phyloP scores from a whole-genome alignment of 2,888 invertebrate species.

The Orthosia cruda region DNA sequence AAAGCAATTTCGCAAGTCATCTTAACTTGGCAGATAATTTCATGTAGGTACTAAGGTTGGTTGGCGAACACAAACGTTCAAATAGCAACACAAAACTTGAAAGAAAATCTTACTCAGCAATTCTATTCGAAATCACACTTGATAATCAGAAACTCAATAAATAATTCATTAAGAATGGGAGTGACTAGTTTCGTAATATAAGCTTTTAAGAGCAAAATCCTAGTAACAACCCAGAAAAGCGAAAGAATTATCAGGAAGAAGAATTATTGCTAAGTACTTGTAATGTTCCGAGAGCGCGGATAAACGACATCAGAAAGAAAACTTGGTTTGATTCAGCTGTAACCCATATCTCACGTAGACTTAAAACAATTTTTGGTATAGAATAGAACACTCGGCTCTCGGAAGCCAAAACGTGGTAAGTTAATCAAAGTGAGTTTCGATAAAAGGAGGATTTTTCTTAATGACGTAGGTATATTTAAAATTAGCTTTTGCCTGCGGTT shows the following conservation, averaged over 20 bases:
- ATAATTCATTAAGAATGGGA: not conserved
- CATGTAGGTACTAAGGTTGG: not conserved
- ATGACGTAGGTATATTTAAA: no score
- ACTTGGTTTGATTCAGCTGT: constrained; percentile 40
- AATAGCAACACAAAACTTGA: not conserved
- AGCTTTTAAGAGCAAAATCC: constrained; percentile 8
- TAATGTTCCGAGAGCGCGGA: constrained; percentile 44
- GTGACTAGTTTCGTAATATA: constrained; percentile 4
- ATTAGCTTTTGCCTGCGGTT: no score
- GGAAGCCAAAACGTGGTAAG: no score
- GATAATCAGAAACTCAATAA: not conserved
- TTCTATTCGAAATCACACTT: not conserved
- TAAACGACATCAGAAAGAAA: constrained; percentile 58
- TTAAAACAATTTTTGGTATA: constrained; percentile 33
- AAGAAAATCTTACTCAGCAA: constrained; percentile 1
- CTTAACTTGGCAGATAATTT: not conserved
- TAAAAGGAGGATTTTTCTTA: no score
- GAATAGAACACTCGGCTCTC: not conserved
- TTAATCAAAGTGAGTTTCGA: no score
- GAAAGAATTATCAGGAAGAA: constrained; percentile 36
- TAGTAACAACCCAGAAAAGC: constrained; percentile 29
- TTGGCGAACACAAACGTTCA: constrained; percentile 17
- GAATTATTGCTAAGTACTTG: constrained; percentile 49
- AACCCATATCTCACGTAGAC: constrained; percentile 8
- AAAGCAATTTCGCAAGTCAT: constrained; percentile 29